phyloP scores from a whole-genome alignment of 2,888 invertebrate species.

The Drosophila maculinotata region DNA sequence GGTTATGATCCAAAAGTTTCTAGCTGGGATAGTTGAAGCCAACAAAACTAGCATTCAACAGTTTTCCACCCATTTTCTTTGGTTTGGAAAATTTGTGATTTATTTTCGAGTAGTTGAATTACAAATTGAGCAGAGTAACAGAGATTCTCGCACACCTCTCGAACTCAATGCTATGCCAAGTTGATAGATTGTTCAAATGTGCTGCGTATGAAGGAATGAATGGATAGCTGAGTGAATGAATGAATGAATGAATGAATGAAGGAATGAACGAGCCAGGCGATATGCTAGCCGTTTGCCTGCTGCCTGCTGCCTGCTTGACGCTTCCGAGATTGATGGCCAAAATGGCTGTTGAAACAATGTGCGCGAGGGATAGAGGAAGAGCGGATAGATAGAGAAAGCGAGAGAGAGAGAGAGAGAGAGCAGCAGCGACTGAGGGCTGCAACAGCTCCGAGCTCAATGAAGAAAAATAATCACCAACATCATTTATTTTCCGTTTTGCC shows the following conservation, averaged over 20 bases:
- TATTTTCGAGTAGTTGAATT: conserved; percentile 7
- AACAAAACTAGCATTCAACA: too few relatives aligned
- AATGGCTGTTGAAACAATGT: conserved; percentile 77
- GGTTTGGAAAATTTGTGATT: too few relatives aligned
- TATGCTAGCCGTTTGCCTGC: conserved; percentile 40
- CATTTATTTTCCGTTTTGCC: conserved; percentile 83
- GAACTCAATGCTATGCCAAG: conserved; percentile 23
- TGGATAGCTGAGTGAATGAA: conserved; percentile 41
- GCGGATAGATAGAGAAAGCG: conserved; percentile 11
- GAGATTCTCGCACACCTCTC: conserved; percentile 35
- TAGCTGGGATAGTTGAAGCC: too few relatives aligned
- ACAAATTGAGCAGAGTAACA: conserved; percentile 6
- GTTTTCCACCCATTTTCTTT: too few relatives aligned
- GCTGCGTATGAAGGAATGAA: conserved; percentile 61
- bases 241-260: conserved; percentile 55
- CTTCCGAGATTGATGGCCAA: conserved; percentile 73
- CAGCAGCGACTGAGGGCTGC: conserved; percentile 25
- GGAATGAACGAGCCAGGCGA: conserved; percentile 35
- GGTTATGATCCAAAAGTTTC: too few relatives aligned
- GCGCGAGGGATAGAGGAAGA: conserved; percentile 22
- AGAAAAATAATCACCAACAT: conserved; percentile 84
- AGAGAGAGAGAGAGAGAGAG: conserved; percentile 8
- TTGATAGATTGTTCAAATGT: conserved; percentile 75
- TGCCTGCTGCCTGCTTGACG: conserved; percentile 60
- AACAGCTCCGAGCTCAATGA: conserved; percentile 77